Conservation (phyloP, 2,797 vertebrate species). For the Avahi laniger region DNA sequence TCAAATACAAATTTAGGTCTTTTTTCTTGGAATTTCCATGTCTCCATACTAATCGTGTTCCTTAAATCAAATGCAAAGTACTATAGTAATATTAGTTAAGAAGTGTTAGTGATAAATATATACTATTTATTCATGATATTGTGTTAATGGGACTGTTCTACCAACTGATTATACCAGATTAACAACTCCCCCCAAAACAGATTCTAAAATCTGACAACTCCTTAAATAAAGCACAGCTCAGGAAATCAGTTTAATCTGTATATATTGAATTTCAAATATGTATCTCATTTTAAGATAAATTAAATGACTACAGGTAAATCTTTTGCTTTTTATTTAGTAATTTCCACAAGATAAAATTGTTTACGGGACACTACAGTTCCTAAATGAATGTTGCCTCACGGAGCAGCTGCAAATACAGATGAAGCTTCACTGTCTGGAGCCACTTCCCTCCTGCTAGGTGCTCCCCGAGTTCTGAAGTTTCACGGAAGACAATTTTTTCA, state of each 20-base stretch:
- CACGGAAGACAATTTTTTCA: too few species aligned
- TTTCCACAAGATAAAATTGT: neutral
- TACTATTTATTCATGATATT: neutral
- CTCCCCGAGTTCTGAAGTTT: too few species aligned
- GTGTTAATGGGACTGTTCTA: neutral
- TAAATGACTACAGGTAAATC: neutral
- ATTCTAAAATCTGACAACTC: neutral
- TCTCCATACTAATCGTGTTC: neutral
- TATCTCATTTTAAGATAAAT: neutral
- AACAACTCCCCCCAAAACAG: neutral
- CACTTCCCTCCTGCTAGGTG: too few species aligned
- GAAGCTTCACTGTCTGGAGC: too few species aligned
- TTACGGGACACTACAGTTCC: neutral
- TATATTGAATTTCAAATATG: neutral
- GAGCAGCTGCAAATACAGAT: too few species aligned
- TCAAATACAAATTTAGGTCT: neutral
- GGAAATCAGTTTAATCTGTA: neutral
- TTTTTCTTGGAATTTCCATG: neutral
- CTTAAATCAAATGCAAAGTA: neutral
- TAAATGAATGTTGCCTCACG: neutral
- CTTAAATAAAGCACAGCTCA: neutral
- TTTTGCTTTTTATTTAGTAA: neutral
- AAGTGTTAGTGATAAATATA: neutral
- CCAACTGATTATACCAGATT: neutral
- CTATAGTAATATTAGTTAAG: neutral